Evolutionary conservation across 1,140 invertebrate species (phyloP).

Genomic region (Heliconius congener): DNA sequence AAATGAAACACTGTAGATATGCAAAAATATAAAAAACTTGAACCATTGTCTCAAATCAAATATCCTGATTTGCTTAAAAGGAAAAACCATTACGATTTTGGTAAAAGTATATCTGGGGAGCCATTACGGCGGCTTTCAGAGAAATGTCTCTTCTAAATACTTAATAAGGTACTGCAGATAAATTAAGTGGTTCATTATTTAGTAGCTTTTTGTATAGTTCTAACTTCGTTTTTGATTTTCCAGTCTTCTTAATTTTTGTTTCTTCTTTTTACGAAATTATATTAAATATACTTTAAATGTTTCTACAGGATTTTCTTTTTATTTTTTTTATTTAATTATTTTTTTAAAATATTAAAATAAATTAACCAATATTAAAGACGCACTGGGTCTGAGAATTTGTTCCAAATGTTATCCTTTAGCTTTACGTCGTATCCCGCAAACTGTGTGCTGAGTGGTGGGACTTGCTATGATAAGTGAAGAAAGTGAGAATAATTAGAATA

Average conservation of each 20-base stretch:
- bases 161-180: conserved; percentile 8
- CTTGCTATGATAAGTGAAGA: no score
- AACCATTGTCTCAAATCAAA: not conserved
- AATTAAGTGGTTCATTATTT: conserved; percentile 4
- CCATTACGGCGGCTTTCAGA: conserved; percentile 1
- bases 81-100: conserved; percentile 4
- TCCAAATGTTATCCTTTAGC: no score
- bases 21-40: not conserved
- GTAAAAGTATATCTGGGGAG: conserved; percentile 9
- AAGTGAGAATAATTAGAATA: no score
- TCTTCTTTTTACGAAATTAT: no score
- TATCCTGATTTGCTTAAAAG: not conserved
- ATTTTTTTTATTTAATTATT: no score
- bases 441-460: no score
- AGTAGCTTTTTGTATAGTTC: conserved; percentile 3
- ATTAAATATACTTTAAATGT: no score
- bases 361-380: no score
- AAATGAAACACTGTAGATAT: not conserved
- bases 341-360: no score
- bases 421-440: no score
- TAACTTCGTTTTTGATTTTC: not conserved
- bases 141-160: conserved; percentile 9
- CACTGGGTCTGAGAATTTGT: no score
- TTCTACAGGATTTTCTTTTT: no score
- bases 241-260: not conserved